These are phyloP conservation scores for Rhingia rostrata DNA, from an alignment of 2,888 invertebrate genomes.

Conservation along the genomic window DNA sequence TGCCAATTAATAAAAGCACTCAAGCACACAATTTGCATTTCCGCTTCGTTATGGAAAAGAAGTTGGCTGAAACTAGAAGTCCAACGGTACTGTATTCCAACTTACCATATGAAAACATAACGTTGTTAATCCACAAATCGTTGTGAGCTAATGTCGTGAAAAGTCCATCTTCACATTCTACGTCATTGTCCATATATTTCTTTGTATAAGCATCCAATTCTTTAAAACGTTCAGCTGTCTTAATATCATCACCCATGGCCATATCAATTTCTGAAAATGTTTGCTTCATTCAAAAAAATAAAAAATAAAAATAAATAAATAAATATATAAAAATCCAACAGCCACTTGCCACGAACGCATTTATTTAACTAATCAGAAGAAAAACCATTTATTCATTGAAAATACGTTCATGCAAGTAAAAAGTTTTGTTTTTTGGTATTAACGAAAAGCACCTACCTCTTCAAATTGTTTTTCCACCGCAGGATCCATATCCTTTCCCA, in stretches of 20 bases:
- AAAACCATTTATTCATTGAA: too few relatives aligned
- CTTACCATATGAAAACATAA: conserved; percentile 84
- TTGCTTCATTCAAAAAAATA: conserved; percentile 71
- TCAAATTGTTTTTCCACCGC: conserved; percentile 22
- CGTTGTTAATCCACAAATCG: conserved; percentile 86
- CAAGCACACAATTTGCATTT: too few relatives aligned
- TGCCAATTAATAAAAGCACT: too few relatives aligned
- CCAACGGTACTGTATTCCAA: not conserved
- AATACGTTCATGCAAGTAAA: not conserved
- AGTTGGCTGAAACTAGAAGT: too few relatives aligned
- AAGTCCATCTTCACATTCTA: conserved; percentile 79
- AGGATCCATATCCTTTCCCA: conserved; percentile 70
- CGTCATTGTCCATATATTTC: conserved; percentile 74
- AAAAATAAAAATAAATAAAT: not conserved
- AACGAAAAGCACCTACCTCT: conserved; percentile 45
- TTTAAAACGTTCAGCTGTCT: conserved; percentile 72
- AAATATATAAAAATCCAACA: too few relatives aligned
- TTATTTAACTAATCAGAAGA: too few relatives aligned
- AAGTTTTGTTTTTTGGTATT: not conserved
- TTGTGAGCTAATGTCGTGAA: conserved; percentile 85
- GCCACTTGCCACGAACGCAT: too few relatives aligned
- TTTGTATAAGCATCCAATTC: conserved; percentile 76
- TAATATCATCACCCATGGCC: conserved; percentile 75
- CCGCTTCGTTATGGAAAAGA: too few relatives aligned
- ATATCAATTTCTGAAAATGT: conserved; percentile 74